Base-by-base conservation (phyloP, 2,888 invertebrate species). In the Sphaerophoria taeniata region DNA sequence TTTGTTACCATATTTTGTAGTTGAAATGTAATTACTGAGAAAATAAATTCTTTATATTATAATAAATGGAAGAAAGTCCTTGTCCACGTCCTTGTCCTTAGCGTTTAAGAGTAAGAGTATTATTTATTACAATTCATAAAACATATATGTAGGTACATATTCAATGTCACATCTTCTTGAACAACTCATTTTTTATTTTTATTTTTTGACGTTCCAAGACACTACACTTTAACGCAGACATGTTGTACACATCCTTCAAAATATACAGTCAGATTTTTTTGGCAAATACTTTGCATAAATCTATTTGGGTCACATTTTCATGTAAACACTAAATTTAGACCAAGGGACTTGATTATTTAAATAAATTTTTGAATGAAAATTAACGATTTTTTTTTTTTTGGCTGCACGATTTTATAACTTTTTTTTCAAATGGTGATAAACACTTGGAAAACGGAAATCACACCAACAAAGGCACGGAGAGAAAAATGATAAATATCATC, bases 261-360 rank as follows among this genome's bases (percentile, higher is more conserved):
- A 75, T 72, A 72, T 69, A 12, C 24, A 53, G n/a, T n/a, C 4
- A 67, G n/a, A 67, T 75, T 77, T 24, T 24, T 24, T 79, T 84
- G 75, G 79, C 80, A 79, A 76, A 56, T 45, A 45, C 56, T 67
- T 16, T 53, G 43, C 31, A 34, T 63, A 51, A 61, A 7, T 70
- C 47, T 70, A 81, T 85, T 85, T 72, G 73, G 81, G 81, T 81
- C 81, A 81, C 39, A 85, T 47, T 73, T 73, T 75, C 34, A 65
- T 85, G 73, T 85, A 53, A 73, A 76, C 56, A 76, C 73, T 85
- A 85, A 70, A 77, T 77, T 81, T 85, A 85, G 76, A 85, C 47
- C 69, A 77, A 84, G 80, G 81, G 63, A 69, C 24, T 31, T 16
- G 3, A 9, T 12, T 65, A 56, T 49, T 14, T 16, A 43, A 70